These are phyloP conservation scores for Meloidogyne hapla DNA, from an alignment of 1,140 invertebrate species.

Conservation along the genomic window DNA sequence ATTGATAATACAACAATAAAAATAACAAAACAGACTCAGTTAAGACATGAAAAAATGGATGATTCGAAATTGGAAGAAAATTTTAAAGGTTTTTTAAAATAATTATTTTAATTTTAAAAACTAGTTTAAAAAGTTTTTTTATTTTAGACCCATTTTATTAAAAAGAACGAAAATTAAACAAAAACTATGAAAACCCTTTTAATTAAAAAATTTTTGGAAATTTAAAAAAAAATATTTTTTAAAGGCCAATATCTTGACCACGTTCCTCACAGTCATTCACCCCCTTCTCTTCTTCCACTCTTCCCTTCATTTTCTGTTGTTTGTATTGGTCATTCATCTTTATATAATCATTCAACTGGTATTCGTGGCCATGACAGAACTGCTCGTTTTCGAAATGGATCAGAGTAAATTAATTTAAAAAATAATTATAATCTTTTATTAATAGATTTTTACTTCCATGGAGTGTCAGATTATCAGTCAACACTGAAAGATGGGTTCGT, in stretches of 20 bases:
- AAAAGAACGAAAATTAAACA: no score
- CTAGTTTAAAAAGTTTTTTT: slow-evolving; percentile 18
- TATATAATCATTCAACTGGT: slow-evolving; percentile 84
- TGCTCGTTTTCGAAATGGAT: slow-evolving; percentile 77
- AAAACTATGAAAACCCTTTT: no score
- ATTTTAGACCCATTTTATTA: no score
- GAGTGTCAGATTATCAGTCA: slow-evolving; percentile 79
- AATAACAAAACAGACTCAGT: slow-evolving; percentile 9
- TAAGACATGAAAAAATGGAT: slow-evolving; percentile 10
- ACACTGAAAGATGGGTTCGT: slow-evolving; percentile 66
- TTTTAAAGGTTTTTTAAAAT: slow-evolving; percentile 30
- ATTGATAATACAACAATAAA: background rate
- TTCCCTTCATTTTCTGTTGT: slow-evolving; percentile 90
- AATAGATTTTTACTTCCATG: slow-evolving; percentile 82
- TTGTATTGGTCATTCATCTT: slow-evolving; percentile 81
- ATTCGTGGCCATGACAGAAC: slow-evolving; percentile 67
- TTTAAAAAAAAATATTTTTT: no score
- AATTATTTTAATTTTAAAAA: background rate
- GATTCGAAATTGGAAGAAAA: slow-evolving; percentile 22
- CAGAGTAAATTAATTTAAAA: slow-evolving; percentile 70
- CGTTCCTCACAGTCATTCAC: slow-evolving; percentile 30
- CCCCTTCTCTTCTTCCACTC: slow-evolving; percentile 71
- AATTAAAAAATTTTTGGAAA: no score
- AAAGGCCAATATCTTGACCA: slow-evolving; percentile 38
- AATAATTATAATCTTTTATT: no score